Base-by-base conservation (phyloP, 2,888 invertebrate genomes). In the Tinea semifulvella region DNA sequence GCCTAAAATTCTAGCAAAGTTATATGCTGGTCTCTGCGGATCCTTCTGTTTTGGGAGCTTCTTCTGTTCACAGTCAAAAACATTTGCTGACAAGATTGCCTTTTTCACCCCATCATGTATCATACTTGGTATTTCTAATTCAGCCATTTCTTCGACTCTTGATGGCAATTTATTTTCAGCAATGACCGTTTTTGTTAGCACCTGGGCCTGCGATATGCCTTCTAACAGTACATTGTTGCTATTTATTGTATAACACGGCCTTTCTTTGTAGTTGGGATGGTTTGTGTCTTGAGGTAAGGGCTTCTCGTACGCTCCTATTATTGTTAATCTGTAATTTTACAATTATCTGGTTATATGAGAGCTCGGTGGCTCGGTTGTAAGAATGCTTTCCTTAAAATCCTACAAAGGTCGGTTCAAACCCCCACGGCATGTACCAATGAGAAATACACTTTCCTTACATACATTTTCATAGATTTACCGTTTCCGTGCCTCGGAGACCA, bases 1-100 rank as follows among this genome's bases (percentile, higher is more conserved):
- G 11, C 96, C 95, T 63, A 88, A 88, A 46, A 83, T 77, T 52
- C 91, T 85, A 1, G 90, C 86, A 56, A 89, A 88, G 56, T 84
- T 86, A 64, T 82, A 89, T 16, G 88, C 88, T 6, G 92, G 91
- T 53, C 90, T 85, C 18, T 73, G 66, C 1, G 86, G 82, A 57
- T 92, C 88, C 61, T 88, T 88, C 2, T 85, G 71, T 66, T 86
- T 91, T 0, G 92, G 91, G 39, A 95, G 65, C 58, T 89, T 90
- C 47, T 88, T 81, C 64, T 93, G 91, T 58, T 91, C 86, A 14
- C 91, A 86, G 73, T 96, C 94, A 68, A 87, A 89, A 19, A 91
- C 72, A 61, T 87, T 85, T 0, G 89, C 85, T 36, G 83, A 82
- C 38, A 87, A 57, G 45, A 90, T 85, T 2, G 85, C 84, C 54